Conservation (phyloP, 2,797 vertebrate genomes). For the Macropus fuliginosus region DNA sequence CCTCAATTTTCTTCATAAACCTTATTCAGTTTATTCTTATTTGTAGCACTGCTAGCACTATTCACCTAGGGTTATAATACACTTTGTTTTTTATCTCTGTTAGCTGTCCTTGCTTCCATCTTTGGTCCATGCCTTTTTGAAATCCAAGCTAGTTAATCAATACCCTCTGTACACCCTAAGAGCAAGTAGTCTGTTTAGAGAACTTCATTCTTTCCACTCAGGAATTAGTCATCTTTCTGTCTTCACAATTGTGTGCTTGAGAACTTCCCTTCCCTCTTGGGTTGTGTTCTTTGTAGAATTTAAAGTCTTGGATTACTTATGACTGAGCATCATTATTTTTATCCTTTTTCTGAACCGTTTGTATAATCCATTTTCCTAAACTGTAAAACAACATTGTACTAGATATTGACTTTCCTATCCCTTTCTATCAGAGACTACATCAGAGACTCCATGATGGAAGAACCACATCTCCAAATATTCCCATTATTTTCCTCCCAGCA, state of each 20-base stretch:
- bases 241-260: not conserved
- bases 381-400: not conserved
- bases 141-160: not conserved
- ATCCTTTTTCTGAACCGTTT: not conserved
- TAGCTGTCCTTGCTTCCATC: not conserved
- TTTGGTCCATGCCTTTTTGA: not conserved
- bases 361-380: not conserved
- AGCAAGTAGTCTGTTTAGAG: not conserved
- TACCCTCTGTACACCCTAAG: not conserved
- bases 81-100: not conserved
- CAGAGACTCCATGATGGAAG: not conserved
- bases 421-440: not conserved
- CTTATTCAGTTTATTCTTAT: not conserved
- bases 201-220: not conserved
- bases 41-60: not conserved
- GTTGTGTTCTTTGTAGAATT: not conserved
- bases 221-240: not conserved
- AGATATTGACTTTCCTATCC: not conserved
- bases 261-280: not conserved
- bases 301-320: not conserved
- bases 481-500: not conserved
- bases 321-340: not conserved
- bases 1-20: not conserved
- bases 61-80: not conserved
- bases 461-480: not conserved